Evolutionary conservation across 2,113 vertebrate genomes (phyloP).

Genomic region (Romanogobio albipinnatus): DNA sequence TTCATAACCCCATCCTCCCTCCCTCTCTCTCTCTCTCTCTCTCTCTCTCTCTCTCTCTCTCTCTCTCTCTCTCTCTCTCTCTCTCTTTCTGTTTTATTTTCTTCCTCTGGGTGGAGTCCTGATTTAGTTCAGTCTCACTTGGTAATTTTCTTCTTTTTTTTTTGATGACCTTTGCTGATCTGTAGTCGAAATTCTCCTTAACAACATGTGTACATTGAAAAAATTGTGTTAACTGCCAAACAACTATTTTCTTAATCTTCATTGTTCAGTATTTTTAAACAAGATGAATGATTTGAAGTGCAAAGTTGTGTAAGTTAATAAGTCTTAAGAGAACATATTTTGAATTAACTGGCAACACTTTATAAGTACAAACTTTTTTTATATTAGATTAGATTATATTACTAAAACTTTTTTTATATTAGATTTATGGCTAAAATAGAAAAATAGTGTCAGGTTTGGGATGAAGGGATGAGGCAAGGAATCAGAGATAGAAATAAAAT

Average conservation of each 20-base stretch:
- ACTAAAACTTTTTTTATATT: background rate
- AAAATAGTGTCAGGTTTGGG: too few species aligned
- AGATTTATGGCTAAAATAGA: too few species aligned
- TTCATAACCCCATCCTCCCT: too few species aligned
- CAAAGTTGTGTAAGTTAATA: background rate
- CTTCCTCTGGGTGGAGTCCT: constrained; percentile 21
- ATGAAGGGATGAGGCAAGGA: too few species aligned
- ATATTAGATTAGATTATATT: too few species aligned
- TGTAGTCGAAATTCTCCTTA: background rate
- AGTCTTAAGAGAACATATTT: background rate
- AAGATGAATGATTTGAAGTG: background rate
- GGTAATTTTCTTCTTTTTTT: background rate
- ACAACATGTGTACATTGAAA: background rate
- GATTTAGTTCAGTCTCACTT: background rate
- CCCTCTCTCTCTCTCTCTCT: too few species aligned
- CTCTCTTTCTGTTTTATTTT: background rate
- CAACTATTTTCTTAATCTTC: background rate
- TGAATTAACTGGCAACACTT: background rate
- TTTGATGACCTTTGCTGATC: constrained; percentile 1
- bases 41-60: too few species aligned
- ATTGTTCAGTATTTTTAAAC: background rate
- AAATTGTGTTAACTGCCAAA: background rate
- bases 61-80: background rate
- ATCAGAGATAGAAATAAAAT: too few species aligned
- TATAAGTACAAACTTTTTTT: background rate